Evolutionary conservation across 2,797 vertebrate genomes (phyloP), one percentile per base, ranked within the genome.

Genomic region (Pseudomugil gertrudae): DNA sequence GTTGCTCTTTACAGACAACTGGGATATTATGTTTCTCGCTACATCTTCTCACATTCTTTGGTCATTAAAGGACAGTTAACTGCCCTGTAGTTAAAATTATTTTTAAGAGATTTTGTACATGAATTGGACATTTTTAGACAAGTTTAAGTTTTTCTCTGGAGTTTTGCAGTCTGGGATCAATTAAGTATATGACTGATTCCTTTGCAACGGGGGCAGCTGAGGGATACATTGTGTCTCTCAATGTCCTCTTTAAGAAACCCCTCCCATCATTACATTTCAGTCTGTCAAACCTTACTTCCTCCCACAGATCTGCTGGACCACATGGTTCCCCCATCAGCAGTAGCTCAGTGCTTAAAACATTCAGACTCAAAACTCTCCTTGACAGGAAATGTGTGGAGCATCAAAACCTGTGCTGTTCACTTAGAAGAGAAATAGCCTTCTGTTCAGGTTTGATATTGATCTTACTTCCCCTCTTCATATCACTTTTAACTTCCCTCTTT

Each of bases 291-390:
- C 72, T 66, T 32, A 51, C 67, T 72, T 79, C 88, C 81, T 84
- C 84, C 84, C 80, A 85, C 82, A 84, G 84, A 90, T 80, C 85
- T 88, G 87, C 84, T 83, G 29, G 52, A 56, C 84, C 87, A 87
- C 72, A 82, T 89, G 87, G 63, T 74, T 60, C 65, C 54, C 74
- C 66, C 58, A 29, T 61, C 66, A 69, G 67, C 32, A 69, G 63
- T 67, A 66, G 50, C 45, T 48, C 64, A 53, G 61, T 23, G 17
- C 5, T 64, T n/a, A 11, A 6, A 27, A 38, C 43, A 53, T 24
- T 30, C 67, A 61, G 3, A 10, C 40, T 64, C 26, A 61, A 78
- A 83, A 74, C 66, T 65, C 70, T 60, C 21, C 53, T 55, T 79
- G 81, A 81, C 40, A n/a, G 56, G 57, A 80, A 83, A 84, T 83